These are phyloP conservation scores for Zygothrica quintamaculata DNA, from an alignment of 2,888 invertebrate genomes.

Conservation along the genomic window DNA sequence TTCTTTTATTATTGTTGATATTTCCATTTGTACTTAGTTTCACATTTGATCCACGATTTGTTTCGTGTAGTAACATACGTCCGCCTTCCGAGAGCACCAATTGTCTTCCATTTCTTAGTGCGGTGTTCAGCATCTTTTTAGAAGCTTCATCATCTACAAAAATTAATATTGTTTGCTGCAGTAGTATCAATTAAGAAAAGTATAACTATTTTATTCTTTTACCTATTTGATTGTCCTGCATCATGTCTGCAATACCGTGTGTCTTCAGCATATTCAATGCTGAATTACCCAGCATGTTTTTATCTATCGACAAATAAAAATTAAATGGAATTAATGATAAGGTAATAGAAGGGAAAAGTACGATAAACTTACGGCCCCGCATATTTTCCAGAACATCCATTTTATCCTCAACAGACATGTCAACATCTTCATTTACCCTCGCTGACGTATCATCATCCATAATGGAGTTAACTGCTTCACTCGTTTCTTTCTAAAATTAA, in stretches of 20 bases:
- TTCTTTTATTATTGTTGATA: constrained; percentile 46
- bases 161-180: too few species aligned
- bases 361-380: constrained; percentile 58
- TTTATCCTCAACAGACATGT: constrained; percentile 73
- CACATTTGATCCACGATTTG: constrained; percentile 56
- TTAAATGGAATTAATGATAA: not conserved
- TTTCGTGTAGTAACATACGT: constrained; percentile 89
- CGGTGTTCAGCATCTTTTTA: constrained; percentile 89
- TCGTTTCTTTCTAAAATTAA: constrained; percentile 82
- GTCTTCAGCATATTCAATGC: constrained; percentile 89
- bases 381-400: constrained; percentile 68
- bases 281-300: constrained; percentile 74
- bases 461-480: constrained; percentile 83
- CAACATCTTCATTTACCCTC: constrained; percentile 57
- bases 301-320: constrained; percentile 54
- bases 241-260: constrained; percentile 92
- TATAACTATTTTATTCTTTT: not conserved
- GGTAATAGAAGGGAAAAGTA: too few species aligned
- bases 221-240: constrained; percentile 88
- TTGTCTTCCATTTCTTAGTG: constrained; percentile 93
- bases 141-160: constrained; percentile 87
- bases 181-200: too few species aligned
- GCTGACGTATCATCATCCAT: constrained; percentile 69
- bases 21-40: constrained; percentile 54
- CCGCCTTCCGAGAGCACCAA: constrained; percentile 94